Conservation (phyloP, 1,140 invertebrate genomes). For the Diploscapter pachys region DNA sequence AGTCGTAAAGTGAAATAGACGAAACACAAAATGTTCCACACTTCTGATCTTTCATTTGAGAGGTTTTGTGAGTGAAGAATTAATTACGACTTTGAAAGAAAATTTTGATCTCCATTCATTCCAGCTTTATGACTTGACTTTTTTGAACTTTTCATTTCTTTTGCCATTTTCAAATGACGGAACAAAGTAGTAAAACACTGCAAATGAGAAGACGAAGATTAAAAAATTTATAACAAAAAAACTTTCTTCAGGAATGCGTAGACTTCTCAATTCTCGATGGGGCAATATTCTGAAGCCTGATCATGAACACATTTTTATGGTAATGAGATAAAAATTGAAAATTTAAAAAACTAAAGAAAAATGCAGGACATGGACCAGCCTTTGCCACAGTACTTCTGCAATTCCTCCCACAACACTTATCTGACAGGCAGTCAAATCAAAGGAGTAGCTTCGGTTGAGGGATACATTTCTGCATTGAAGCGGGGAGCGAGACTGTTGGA, state of each 20-base stretch:
- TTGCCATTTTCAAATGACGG: neutral
- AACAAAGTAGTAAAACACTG: neutral
- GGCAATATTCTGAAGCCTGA: constrained; percentile 53
- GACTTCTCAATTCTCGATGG: constrained; percentile 55
- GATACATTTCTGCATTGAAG: constrained; percentile 82
- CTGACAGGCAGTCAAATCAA: constrained; percentile 92
- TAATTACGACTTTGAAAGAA: too few relatives aligned
- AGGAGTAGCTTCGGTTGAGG: constrained; percentile 89
- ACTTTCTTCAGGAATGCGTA: constrained; percentile 43
- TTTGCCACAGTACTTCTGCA: constrained; percentile 89
- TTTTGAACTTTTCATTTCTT: neutral
- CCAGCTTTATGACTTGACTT: too few relatives aligned
- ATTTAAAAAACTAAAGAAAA: neutral
- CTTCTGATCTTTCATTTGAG: too few relatives aligned
- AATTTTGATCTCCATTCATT: too few relatives aligned
- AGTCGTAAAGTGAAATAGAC: too few relatives aligned
- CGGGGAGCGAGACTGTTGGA: constrained; percentile 93
- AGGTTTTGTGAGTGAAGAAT: too few relatives aligned
- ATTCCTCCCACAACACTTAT: constrained; percentile 97
- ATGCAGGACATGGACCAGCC: constrained; percentile 83
- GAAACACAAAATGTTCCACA: too few relatives aligned
- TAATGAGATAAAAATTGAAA: neutral
- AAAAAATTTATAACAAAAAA: neutral
- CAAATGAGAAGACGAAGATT: neutral
- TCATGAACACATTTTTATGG: constrained; percentile 55